A percentile compares a stretch with the other conserved stretches of the same genome.
phyloP scores from a whole-genome alignment of 2,113 vertebrate genomes.

The Lynx canadensis region DNA sequence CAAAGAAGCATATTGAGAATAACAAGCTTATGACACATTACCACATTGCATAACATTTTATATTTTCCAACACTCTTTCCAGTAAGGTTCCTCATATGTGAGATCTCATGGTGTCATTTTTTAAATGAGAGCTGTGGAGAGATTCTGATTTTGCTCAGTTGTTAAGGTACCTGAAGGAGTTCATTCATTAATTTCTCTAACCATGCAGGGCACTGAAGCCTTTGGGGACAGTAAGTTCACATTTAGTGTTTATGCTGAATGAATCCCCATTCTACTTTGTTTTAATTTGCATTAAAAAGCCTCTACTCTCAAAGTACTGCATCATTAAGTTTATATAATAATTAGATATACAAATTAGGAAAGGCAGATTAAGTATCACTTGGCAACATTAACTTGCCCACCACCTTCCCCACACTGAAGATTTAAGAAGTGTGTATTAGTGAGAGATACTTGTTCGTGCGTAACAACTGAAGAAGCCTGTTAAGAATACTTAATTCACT shows the following conservation, averaged over 20 bases:
- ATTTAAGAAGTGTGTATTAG: constrained; percentile 10
- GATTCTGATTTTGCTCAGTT: neutral
- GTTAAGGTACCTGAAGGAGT: neutral
- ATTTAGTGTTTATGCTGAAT: constrained; percentile 33
- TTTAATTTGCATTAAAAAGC: constrained; percentile 63
- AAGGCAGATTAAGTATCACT: constrained; percentile 48
- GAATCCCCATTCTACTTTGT: constrained; percentile 2
- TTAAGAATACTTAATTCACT: constrained; percentile 47
- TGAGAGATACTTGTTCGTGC: neutral
- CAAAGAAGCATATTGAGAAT: neutral
- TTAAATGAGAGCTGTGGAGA: neutral
- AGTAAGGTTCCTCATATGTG: neutral
- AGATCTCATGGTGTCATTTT: neutral
- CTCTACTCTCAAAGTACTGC: constrained; percentile 40
- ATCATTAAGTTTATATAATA: constrained; percentile 62
- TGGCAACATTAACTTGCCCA: constrained; percentile 50
- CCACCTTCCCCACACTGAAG: neutral
- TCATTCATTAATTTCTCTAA: constrained; percentile 34
- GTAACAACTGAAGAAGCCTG: constrained; percentile 14
- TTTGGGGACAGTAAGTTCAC: constrained; percentile 8
- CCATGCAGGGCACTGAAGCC: neutral
- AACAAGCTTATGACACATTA: neutral
- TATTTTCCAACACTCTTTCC: neutral
- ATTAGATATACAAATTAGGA: constrained; percentile 59
- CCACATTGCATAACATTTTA: neutral